A percentile compares a stretch with the other conserved stretches of the same genome.
Evolutionary conservation across 2,888 invertebrate species (phyloP).

Genomic region (Drosophila putrida): DNA sequence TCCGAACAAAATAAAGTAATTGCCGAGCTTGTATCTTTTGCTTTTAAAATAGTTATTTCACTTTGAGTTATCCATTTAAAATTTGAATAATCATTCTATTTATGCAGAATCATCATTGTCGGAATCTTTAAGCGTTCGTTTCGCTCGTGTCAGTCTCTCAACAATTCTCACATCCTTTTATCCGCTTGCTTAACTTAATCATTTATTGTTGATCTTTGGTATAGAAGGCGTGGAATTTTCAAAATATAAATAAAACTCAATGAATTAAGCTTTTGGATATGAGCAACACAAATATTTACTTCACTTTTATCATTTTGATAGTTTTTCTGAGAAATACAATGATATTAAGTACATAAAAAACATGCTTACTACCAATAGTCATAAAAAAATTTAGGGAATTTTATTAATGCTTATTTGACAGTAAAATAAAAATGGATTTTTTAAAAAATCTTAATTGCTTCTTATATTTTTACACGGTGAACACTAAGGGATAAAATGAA

Average conservation of each 20-base stretch:
- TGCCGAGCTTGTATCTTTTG: slow-evolving; percentile 5
- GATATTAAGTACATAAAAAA: no score
- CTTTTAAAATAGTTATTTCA: slow-evolving; percentile 13
- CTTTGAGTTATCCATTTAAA: slow-evolving; percentile 41
- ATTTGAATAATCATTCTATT: slow-evolving; percentile 65
- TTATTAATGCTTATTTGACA: no score
- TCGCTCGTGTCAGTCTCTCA: slow-evolving; percentile 51
- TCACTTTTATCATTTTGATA: slow-evolving; percentile 1
- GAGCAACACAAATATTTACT: slow-evolving; percentile 27
- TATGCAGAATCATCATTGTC: slow-evolving; percentile 71
- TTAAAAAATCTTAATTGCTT: no score
- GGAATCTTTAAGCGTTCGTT: slow-evolving; percentile 65
- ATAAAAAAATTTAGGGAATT: no score
- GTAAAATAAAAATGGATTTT: no score
- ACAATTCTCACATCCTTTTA: slow-evolving; percentile 41
- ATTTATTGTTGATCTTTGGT: slow-evolving; percentile 20
- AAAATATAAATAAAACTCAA: slow-evolving; percentile 9
- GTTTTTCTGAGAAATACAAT: slow-evolving; percentile 1
- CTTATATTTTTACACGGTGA: no score
- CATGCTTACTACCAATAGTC: no score
- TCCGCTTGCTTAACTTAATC: slow-evolving; percentile 1
- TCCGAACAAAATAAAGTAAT: slow-evolving; percentile 9
- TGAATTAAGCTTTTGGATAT: slow-evolving; percentile 22
- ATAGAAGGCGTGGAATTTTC: slow-evolving; percentile 18
- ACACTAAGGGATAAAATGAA: no score